Percentiles rank a stretch among this genome's conserved stretches.
Evolutionary conservation across 2,113 vertebrate species (phyloP).

Genomic region (Haliaeetus leucogaster): DNA sequence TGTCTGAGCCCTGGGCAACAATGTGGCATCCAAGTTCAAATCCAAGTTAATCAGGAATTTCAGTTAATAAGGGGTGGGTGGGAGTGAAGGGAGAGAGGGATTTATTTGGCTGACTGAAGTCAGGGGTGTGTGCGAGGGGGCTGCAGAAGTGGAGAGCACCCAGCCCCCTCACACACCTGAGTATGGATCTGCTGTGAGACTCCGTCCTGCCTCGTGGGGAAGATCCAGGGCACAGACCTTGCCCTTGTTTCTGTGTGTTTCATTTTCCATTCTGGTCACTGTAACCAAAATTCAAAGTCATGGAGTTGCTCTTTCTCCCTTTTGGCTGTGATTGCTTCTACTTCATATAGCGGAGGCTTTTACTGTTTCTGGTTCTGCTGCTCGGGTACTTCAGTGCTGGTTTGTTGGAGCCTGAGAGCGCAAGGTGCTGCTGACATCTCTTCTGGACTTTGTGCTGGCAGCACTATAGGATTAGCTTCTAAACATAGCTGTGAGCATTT

Average conservation of each 20-base stretch:
- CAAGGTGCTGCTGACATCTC: background rate
- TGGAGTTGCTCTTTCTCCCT: background rate
- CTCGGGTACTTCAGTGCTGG: background rate
- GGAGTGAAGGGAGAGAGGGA: background rate
- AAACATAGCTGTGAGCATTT: background rate
- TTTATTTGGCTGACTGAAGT: background rate
- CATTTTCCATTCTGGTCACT: background rate
- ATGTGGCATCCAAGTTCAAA: background rate
- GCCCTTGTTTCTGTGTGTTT: background rate
- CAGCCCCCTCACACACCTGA: background rate
- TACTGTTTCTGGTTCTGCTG: background rate
- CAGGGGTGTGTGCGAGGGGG: rapidly evolving
- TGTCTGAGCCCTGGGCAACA: background rate
- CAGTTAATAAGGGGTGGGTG: background rate
- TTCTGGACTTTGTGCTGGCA: background rate
- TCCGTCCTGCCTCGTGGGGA: background rate
- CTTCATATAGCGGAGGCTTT: background rate
- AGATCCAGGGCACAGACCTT: background rate
- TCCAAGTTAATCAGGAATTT: background rate
- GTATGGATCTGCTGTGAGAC: background rate
- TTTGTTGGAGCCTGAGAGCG: background rate
- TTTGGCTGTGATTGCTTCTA: background rate
- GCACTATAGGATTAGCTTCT: background rate
- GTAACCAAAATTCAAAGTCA: background rate
- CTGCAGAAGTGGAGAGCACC: background rate